Base-by-base conservation (phyloP, 2,797 vertebrate genomes). In the Sebastes goodei region DNA sequence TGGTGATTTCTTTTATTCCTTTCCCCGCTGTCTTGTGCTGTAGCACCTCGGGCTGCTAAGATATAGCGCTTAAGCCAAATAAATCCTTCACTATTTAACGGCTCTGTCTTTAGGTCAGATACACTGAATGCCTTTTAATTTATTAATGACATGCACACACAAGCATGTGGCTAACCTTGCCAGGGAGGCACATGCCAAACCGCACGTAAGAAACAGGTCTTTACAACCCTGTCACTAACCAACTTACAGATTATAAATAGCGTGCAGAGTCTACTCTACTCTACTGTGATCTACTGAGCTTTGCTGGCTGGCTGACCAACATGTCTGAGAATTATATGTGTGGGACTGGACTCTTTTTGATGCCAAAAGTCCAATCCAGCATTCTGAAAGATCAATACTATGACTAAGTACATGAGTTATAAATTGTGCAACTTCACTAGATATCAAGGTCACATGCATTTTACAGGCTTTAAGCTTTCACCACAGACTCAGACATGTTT, bases 1-100 rank as follows among this genome's bases (percentile, higher is more conserved):
- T 72, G 23, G n/a, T 49, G n/a, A 46, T 55, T 57, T 67, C 85
- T 72, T 49, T 88, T 88, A 90, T 82, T 53, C 49, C 30, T 65
- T 85, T 71, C 70, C 29, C 27, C 11, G 4, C 35, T 15, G 5
- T 61, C 20, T 65, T 61, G 4, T 57, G 14, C 10, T 59, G 49
- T 9, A 42, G 57, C 23, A 32, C 35, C 23, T 49, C 30, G 12
- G 21, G 53, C 65, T 71, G 53, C 8, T 10, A 6, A 38, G 23
- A 25, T 53, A 20, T 10, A 60, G 6, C 32, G 21, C 55, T 76
- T 25, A 11, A 60, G 25, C 52, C 49, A 21, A 67, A 72, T 55
- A 6, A 20, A 62, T 23, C 25, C 6, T 7, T 69, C 27, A 23
- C 38, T 57, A 3, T 72, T 65, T 25, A 30, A 42, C 10, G 30